A percentile compares a stretch with the other conserved stretches of the same genome.
These are phyloP conservation scores for Conistra vaccinii DNA, from an alignment of 2,888 invertebrate genomes.

Conservation along the genomic window DNA sequence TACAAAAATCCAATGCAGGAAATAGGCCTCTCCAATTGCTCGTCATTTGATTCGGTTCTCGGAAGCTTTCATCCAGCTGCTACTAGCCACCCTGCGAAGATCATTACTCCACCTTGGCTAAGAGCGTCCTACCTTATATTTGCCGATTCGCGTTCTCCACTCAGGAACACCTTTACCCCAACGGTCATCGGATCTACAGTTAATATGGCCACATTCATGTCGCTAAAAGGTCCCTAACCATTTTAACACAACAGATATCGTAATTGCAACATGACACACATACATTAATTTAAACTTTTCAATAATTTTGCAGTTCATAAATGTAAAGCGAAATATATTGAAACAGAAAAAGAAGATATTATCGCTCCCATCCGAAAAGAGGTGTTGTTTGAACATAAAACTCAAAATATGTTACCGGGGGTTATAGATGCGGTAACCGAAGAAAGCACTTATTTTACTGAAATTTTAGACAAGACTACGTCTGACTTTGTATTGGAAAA, in stretches of 20 bases:
- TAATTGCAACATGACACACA: not conserved
- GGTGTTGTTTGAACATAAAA: constrained; percentile 5
- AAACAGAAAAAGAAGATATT: constrained; percentile 10
- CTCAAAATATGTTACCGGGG: constrained; percentile 11
- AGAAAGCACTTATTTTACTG: constrained; percentile 15
- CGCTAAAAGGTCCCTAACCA: no score
- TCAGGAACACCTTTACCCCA: no score
- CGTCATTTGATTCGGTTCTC: no score
- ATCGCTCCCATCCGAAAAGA: not conserved
- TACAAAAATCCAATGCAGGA: no score
- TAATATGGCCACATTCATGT: not conserved
- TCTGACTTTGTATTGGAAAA: constrained; percentile 25
- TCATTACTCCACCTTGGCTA: no score
- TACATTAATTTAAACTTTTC: not conserved
- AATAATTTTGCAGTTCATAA: constrained; percentile 34
- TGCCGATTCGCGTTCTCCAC: no score
- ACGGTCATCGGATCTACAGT: no score
- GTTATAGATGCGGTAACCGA: constrained; percentile 2
- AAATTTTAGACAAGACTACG: constrained; percentile 2
- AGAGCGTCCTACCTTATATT: no score
- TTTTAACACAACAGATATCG: no score
- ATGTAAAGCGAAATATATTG: not conserved
- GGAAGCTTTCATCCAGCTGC: no score
- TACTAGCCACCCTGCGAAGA: no score
- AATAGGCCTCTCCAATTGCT: no score